Evolutionary conservation across 2,113 vertebrate species (phyloP), one percentile per base, ranked within the genome.

Genomic region (Hystrix cristata): DNA sequence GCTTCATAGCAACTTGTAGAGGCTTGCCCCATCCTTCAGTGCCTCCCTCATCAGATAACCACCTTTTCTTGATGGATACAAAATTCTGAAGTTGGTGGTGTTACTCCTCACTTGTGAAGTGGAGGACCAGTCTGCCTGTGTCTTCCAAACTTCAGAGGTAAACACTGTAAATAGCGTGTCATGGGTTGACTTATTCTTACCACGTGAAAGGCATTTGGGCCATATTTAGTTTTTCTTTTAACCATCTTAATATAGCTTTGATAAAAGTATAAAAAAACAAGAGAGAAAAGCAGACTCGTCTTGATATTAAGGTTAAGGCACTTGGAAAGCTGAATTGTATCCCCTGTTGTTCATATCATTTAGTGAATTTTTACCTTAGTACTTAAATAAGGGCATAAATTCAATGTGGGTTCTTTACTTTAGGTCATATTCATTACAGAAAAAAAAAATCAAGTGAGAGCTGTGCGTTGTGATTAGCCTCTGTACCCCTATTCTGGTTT

Each of bases 351-450:
- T 51, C 27, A n/a, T 74, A 79, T 62, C 53, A 65, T 34, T 64
- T 67, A 62, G 53, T 67, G n/a, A 87, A 62, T 89, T 95, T 96
- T 87, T 90, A 92, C 29, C 34, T 88, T 83, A n/a, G 57, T 18
- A 55, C 46, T 64, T 89, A 89, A 74, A 48, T 71, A 74, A 82
- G 69, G 71, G 25, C 51, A 18, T 86, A 81, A 59, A 55, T 48
- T 85, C 27, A 91, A 23, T 31, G 12, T 46, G 7, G 69, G 27
- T 67, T 9, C 51, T 93, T 94, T 95, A 80, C 65, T 93, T 91
- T 15, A 80, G 48, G 51, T 16, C 34, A 72, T 86, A 43, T 74
- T 89, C 7, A 19, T 84, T 87, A 69, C 21, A 51, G 34, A 29
- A 19, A 38, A 82, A 72, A 57, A 92, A 69, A 43, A 23, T 31